Conservation (phyloP, 2,113 vertebrate species). For the Erythrolamprus reginae region DNA sequence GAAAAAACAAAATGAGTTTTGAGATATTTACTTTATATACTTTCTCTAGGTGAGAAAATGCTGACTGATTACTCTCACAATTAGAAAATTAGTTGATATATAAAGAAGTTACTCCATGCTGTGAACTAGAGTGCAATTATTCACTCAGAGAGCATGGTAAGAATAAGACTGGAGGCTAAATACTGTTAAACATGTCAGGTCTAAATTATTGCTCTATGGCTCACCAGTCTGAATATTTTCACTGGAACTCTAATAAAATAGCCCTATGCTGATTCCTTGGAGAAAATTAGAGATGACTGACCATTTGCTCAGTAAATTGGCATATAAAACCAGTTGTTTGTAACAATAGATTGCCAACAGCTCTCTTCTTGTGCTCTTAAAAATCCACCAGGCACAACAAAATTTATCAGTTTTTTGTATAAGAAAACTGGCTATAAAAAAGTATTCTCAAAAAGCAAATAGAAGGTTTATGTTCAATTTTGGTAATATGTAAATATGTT, state of each 20-base stretch:
- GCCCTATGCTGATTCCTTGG: background rate
- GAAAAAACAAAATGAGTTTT: background rate
- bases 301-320: background rate
- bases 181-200: slow-evolving; percentile 29
- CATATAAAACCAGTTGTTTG: background rate
- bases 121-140: background rate
- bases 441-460: background rate
- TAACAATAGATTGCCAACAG: background rate
- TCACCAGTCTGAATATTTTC: background rate
- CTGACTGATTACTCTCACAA: slow-evolving; percentile 5
- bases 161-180: slow-evolving; percentile 23
- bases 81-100: slow-evolving; percentile 10
- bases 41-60: slow-evolving; percentile 22
- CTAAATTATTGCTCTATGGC: slow-evolving; percentile 21
- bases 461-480: background rate
- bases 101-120: slow-evolving; percentile 14
- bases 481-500: background rate
- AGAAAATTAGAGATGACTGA: background rate
- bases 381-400: background rate
- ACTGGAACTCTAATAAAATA: slow-evolving; percentile 2
- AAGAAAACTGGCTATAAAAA: background rate
- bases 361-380: background rate
- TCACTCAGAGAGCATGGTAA: background rate
- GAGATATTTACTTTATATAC: background rate
- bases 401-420: background rate